A percentile compares a stretch with the other conserved stretches of the same genome.
These are phyloP conservation scores for Willisornis vidua DNA, from an alignment of 2,113 vertebrate species.

Conservation along the genomic window DNA sequence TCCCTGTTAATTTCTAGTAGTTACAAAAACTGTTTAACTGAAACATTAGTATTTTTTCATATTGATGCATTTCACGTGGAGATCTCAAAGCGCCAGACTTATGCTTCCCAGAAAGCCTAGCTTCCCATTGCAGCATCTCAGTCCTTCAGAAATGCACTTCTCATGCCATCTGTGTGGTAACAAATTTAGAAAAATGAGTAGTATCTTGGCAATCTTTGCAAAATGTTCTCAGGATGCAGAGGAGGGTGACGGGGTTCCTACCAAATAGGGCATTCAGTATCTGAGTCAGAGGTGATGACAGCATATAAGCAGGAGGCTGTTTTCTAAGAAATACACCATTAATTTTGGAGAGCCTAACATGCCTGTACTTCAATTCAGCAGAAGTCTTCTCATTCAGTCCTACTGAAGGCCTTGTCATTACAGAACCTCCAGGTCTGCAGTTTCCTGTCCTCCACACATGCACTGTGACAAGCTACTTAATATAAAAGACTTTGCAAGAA, in stretches of 20 bases:
- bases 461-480: not conserved
- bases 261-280: not conserved
- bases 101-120: not conserved
- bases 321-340: conserved; percentile 7
- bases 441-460: not conserved
- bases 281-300: conserved; percentile 21
- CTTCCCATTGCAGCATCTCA: not conserved
- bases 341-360: not conserved
- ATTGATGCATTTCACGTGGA: not conserved
- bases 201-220: conserved; percentile 6
- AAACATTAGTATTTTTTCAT: not conserved
- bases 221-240: not conserved
- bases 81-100: conserved; percentile 15
- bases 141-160: conserved; percentile 21
- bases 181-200: conserved; percentile 49
- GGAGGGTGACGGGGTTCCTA: not conserved
- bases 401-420: not conserved
- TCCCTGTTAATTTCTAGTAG: not conserved
- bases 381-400: not conserved
- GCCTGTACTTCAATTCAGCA: not conserved
- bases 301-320: not conserved
- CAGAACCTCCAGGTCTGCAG: not conserved
- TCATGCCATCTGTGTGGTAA: conserved; percentile 26
- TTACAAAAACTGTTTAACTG: not conserved
- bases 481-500: not conserved